Percentiles rank a stretch among this genome's conserved stretches.
Conservation (phyloP, 2,888 invertebrate species). For the Mechanitis messenoides region DNA sequence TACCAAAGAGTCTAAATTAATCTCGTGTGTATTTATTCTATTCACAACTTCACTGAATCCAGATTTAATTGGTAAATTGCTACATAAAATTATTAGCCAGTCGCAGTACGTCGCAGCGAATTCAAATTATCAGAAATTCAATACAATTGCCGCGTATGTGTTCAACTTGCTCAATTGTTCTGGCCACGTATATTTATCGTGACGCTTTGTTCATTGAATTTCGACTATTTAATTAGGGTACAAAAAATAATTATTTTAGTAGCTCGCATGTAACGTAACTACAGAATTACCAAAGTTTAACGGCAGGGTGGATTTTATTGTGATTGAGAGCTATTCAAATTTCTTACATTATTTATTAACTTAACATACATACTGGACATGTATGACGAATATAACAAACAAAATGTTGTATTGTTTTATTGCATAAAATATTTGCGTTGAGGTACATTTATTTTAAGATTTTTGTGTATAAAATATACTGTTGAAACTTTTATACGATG, state of each 20-base stretch:
- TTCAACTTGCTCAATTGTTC: slow-evolving; percentile 39
- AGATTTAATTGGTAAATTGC: slow-evolving; percentile 29
- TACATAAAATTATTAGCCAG: slow-evolving; percentile 30
- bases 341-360: no score
- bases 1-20: no score
- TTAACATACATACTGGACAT: no score
- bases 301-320: neutral
- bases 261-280: slow-evolving; percentile 13
- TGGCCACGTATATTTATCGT: slow-evolving; percentile 40
- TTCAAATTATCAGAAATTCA: slow-evolving; percentile 31
- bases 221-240: slow-evolving; percentile 50
- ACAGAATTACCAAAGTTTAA: neutral
- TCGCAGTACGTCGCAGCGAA: slow-evolving; percentile 28
- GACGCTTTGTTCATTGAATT: slow-evolving; percentile 46
- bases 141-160: slow-evolving; percentile 29
- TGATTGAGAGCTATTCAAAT: no score
- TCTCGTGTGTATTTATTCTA: slow-evolving; percentile 13
- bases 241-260: slow-evolving; percentile 37
- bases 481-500: no score
- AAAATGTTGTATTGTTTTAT: no score
- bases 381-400: no score
- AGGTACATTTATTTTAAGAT: no score
- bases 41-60: slow-evolving; percentile 21
- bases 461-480: no score
- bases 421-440: no score